Evolutionary conservation across 2,113 vertebrate genomes (phyloP).

Genomic region (Girardinichthys multiradiatus): DNA sequence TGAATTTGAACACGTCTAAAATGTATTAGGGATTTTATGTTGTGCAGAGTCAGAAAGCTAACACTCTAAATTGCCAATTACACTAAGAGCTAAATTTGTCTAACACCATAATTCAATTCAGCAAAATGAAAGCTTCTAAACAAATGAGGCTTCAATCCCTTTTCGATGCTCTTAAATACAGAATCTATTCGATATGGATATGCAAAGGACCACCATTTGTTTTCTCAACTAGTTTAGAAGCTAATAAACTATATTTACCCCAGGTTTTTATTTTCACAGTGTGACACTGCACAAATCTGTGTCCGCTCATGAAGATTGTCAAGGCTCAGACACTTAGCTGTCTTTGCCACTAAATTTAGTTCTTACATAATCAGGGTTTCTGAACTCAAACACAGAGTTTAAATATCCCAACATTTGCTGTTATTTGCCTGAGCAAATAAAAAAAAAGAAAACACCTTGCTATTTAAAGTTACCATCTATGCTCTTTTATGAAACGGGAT

Average conservation of each 20-base stretch:
- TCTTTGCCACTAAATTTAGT: neutral
- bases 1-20: neutral
- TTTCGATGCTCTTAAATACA: conserved; percentile 7
- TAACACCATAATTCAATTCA: conserved; percentile 16
- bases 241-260: conserved; percentile 16
- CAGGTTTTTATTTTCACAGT: conserved; percentile 7
- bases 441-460: no score
- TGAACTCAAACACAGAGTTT: neutral
- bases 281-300: conserved; percentile 20
- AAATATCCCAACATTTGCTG: neutral
- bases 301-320: conserved; percentile 12
- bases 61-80: conserved; percentile 1
- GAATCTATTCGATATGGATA: neutral
- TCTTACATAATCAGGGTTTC: neutral
- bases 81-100: conserved; percentile 1
- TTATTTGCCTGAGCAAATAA: neutral
- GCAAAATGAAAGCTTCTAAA: conserved; percentile 2
- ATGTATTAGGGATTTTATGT: neutral
- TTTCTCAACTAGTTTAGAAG: conserved; percentile 30
- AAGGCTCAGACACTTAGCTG: neutral
- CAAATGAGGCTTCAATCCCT: conserved; percentile 4
- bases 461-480: no score
- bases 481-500: no score
- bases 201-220: conserved; percentile 14
- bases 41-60: conserved; percentile 10